Evolutionary conservation across 1,140 invertebrate genomes (phyloP).

Genomic region (Drosophila suzukii): DNA sequence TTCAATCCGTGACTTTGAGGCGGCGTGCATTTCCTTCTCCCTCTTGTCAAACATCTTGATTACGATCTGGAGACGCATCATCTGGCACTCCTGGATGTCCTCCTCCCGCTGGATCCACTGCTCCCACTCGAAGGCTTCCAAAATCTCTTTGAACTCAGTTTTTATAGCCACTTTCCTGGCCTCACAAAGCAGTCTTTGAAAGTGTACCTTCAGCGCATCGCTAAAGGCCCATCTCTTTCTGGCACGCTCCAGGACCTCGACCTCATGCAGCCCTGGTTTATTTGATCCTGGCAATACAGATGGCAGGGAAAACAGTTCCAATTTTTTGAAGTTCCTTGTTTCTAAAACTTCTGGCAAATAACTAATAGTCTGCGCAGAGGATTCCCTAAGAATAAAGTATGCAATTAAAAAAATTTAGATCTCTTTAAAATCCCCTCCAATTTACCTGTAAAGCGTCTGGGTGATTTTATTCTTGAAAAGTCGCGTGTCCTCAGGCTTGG

Average conservation of each 20-base stretch:
- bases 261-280: constrained; percentile 72
- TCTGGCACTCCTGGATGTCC: constrained; percentile 87
- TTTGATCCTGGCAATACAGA: constrained; percentile 52
- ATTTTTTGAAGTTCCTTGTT: constrained; percentile 30
- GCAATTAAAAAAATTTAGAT: not conserved
- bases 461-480: constrained; percentile 59
- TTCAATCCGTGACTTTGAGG: constrained; percentile 84
- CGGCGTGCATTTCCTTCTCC: constrained; percentile 76
- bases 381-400: constrained; percentile 85
- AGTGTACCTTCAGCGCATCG: constrained; percentile 59
- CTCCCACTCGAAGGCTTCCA: constrained; percentile 83
- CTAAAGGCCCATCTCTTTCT: constrained; percentile 79
- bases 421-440: not conserved
- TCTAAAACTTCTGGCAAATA: constrained; percentile 87
- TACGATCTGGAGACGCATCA: constrained; percentile 86
- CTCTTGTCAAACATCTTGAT: constrained; percentile 83
- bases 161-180: constrained; percentile 35
- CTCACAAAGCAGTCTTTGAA: constrained; percentile 34
- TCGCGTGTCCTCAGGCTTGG: constrained; percentile 35
- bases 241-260: constrained; percentile 73
- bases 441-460: constrained; percentile 74
- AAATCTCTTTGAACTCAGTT: constrained; percentile 39
- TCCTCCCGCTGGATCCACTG: constrained; percentile 80
- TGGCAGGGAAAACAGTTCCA: constrained; percentile 71
- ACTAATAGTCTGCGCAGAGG: constrained; percentile 90